Evolutionary conservation across 2,113 vertebrate species (phyloP).

Genomic region (Saguinus midas): DNA sequence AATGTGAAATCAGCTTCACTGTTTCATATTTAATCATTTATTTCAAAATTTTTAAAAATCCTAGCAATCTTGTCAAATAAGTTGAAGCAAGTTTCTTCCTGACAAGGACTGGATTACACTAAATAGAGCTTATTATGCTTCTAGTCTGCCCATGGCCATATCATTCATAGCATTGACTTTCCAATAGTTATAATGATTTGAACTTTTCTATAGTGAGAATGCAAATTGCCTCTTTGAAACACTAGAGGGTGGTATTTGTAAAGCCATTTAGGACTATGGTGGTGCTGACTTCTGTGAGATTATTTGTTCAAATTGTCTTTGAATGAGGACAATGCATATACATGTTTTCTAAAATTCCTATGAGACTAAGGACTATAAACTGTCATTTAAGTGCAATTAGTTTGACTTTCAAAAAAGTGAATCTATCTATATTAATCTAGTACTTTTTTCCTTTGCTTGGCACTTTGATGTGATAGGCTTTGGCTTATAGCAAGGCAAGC

Average conservation of each 20-base stretch:
- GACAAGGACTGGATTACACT: not conserved
- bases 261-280: constrained; percentile 44
- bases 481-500: not conserved
- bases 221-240: constrained; percentile 67
- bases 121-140: not conserved
- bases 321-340: not conserved
- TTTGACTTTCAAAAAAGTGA: not conserved
- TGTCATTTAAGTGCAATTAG: not conserved
- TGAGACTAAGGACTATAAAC: not conserved
- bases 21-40: constrained; percentile 36
- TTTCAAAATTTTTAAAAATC: not conserved
- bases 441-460: not conserved
- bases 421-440: not conserved
- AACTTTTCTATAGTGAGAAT: constrained; percentile 19
- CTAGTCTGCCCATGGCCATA: not conserved
- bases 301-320: constrained; percentile 35
- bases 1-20: constrained; percentile 2
- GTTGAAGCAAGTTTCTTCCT: not conserved
- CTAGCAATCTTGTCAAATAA: not conserved
- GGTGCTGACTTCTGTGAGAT: not conserved
- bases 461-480: not conserved
- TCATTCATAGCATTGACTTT: not conserved
- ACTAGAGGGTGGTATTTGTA: constrained; percentile 77
- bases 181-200: not conserved
- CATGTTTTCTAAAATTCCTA: not conserved